Base-by-base conservation (phyloP, 2,888 invertebrate species). In the Hypsopygia costalis region DNA sequence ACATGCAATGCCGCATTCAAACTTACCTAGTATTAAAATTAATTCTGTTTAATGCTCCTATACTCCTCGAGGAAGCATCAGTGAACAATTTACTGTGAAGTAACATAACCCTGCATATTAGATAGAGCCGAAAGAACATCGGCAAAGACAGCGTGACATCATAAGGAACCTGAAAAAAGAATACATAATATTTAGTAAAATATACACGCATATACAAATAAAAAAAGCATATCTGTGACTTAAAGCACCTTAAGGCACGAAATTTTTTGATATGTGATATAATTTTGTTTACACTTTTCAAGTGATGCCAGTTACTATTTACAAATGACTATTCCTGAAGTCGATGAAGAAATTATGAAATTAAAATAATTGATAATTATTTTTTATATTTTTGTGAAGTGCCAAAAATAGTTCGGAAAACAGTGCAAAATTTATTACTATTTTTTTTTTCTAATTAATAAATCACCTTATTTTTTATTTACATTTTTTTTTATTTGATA, bases 71-170 rank as follows among this genome's bases (percentile, higher is more conserved):
- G 62, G 98, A 98, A 68, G 99, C 99, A 89, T 99, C 99, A 55
- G 99, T 99, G 91, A 99, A 99, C 67, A 99, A 92, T 92, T 99
- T 98, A 89, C 98, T 98, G 91, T 99, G 99, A 67, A 99, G 93
- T 77, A 99, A 92, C 99, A 99, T 99, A 69, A 99, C 99, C 72
- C 99, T 94, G 91, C 98, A 98, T 90, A 99, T 98, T 87, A 99
- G 94, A 91, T 99, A 99, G 72, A 99, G 94, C 77, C 99, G 94
- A 88, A 99, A 94, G 92, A 99, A 99, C 99, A 99, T 99, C 72
- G 98, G 98, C 88, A 99, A 91, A 66, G 99, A 98, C 66, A 99
- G 92, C 61, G 98, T 95, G 69, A 99, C 97, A 86, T 99, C 99
- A 76, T 98, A 95, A 42, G 98, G 97, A 70, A 98, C 97, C 89